Evolutionary conservation across 2,888 invertebrate species (phyloP), one percentile per base, ranked within the genome.

Genomic region (Pherbina coryleti): DNA sequence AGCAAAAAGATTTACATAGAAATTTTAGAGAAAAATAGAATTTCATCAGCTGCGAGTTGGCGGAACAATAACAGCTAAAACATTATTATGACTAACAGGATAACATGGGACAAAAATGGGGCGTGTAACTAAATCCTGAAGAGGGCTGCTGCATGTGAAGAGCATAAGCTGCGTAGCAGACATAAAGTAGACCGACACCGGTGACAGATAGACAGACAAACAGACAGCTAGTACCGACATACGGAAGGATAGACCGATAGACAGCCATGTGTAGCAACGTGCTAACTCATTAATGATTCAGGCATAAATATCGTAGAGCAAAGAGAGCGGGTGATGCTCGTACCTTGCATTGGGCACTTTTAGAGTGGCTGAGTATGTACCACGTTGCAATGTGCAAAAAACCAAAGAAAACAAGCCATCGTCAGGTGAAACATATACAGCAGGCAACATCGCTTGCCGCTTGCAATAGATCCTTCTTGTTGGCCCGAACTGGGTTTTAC

Each of bases 251-350:
- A 14, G 22, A 37, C 67, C n/a, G 9, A 69, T n/a, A 44, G 69
- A 75, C 67, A 31, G 14, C 34, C 31, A 17, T 70, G 31, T 31
- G 9, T 71, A 22, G 28, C 64, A 66, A 69, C 64, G 70, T 76
- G 76, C 70, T 44, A 69, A 70, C n/a, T 71, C 76, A 76, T 76
- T 71, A 71, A 71, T 71, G 64, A 76, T 76, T 62, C 70, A 70
- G 60, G 5, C 49, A 51, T 57, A 14, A 69, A 70, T 64, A 31
- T n/a, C 7, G 37, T 66, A 19, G 11, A 31, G 37, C 37, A 34
- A 5, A 17, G 37, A 8, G 64, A 31, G 34, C 17, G 64, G 17
- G 17, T 3, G 37, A 5, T 66, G 19, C n/a, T 44, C 37, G 9
- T 37, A 8, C 31, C 31, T 31, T 3, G 31, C 5, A 5, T 31